Base-by-base conservation (phyloP, 2,113 vertebrate genomes). In the Pelusios castaneus region DNA sequence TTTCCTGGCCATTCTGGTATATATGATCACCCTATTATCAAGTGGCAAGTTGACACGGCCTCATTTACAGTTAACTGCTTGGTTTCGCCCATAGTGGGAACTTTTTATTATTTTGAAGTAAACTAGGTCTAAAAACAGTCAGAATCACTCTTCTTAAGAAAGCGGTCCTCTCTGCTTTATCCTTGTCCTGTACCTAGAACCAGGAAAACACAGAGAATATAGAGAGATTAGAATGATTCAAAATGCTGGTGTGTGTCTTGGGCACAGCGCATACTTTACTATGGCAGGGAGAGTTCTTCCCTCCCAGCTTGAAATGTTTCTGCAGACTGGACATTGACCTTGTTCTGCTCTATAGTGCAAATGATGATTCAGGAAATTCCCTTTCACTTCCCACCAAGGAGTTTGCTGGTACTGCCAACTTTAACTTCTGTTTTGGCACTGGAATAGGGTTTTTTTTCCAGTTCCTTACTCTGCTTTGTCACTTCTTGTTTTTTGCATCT, bases 1-100 rank as follows among this genome's bases (percentile, higher is more conserved):
- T 92, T 94, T 88, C 79, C 89, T 90, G 73, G 29, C 92, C 27
- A n/a, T n/a, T 80, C 12, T 92, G 70, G 88, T 82, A 63, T 43
- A 77, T 11, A 29, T 90, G 43, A 70, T 92, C 80, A 81, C 0
- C 77, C 70, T 83, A 10, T 83, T 93, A 90, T 92, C 86, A 90
- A 80, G 54, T 93, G 73, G 52, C 21, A 80, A 38, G 13, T 54
- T 87, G 73, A 25, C 56, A 85, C 81, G 63, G 49, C 41, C 51
- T 90, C 22, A 12, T 83, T 94, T 81, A 22, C 34, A 89, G 77
- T 63, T 80, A 54, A 34, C 21, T 89, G 0, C 80, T 89, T 6
- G 6, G 19, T 76, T 89, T 77, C 60, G 70, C 89, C 52, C n/a
- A 8, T 25, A 22, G 1, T 34, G 54, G 55, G 38, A 85, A 54